Conservation (phyloP, 1,140 invertebrate genomes). For the Nilaparvata lugens region DNA sequence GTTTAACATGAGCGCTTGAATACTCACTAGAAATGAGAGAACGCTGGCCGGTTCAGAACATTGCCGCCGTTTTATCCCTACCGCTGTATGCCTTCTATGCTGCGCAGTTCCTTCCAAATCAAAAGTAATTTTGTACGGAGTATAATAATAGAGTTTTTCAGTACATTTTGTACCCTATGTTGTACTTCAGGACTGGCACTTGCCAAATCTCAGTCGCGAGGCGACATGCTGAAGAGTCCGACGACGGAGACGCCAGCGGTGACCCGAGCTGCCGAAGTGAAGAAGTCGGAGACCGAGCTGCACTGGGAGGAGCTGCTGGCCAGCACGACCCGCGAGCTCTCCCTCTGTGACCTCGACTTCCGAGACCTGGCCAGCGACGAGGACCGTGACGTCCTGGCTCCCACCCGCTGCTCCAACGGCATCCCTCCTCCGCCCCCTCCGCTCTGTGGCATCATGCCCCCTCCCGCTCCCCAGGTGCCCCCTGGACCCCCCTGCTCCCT, state of each 20-base stretch:
- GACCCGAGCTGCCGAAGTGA: constrained; percentile 48
- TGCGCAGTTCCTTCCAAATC: too few species aligned
- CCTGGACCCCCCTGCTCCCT: constrained; percentile 34
- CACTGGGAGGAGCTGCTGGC: constrained; percentile 90
- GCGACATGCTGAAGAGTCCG: constrained; percentile 56
- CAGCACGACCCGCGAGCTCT: constrained; percentile 69
- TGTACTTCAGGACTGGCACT: constrained; percentile 9
- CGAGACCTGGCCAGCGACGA: constrained; percentile 81
- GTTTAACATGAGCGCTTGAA: too few species aligned
- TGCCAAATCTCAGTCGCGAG: constrained; percentile 31
- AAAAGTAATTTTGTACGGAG: too few species aligned
- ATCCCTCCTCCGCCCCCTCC: constrained; percentile 65
- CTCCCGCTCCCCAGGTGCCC: constrained; percentile 30
- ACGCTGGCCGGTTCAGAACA: too few species aligned
- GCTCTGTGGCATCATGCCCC: constrained; percentile 19
- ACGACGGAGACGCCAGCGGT: constrained; percentile 47
- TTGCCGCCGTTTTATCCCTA: too few species aligned
- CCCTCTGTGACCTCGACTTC: constrained; percentile 93
- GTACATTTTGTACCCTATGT: neutral
- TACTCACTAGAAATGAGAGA: too few species aligned
- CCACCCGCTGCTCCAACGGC: constrained; percentile 47
- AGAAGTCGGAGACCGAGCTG: constrained; percentile 86
- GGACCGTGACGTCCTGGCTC: constrained; percentile 53
- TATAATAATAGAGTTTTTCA: too few species aligned
- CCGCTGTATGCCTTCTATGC: too few species aligned